A percentile compares a stretch with the other conserved stretches of the same genome.
phyloP scores from a whole-genome alignment of 2,113 vertebrate species.

The Tyrannus savana region DNA sequence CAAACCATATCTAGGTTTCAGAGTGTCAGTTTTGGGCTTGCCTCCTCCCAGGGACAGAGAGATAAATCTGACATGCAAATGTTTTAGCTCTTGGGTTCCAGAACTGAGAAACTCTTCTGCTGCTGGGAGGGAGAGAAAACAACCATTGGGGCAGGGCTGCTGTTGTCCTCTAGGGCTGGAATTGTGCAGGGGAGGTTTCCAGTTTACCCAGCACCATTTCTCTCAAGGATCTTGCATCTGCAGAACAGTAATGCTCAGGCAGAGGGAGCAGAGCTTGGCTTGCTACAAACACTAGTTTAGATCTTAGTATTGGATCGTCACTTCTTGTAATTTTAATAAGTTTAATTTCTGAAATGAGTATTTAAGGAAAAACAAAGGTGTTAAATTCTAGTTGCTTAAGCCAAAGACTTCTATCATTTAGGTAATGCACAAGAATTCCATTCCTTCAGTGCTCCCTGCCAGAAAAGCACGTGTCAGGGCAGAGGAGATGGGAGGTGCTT shows the following conservation, averaged over 20 bases:
- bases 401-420: neutral
- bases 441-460: neutral
- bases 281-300: neutral
- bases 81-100: neutral
- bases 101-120: neutral
- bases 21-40: conserved; percentile 34
- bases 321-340: neutral
- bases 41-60: conserved; percentile 6
- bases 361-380: neutral
- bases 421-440: neutral
- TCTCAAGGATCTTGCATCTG: neutral
- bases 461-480: neutral
- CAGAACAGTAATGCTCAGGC: neutral
- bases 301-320: neutral
- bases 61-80: conserved; percentile 49
- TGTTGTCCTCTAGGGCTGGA: neutral
- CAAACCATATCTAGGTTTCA: conserved; percentile 41
- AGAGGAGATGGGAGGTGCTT: neutral
- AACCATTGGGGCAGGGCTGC: neutral
- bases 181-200: neutral
- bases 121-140: neutral
- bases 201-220: neutral
- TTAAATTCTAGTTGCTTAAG: neutral
- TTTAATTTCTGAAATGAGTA: neutral
- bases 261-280: neutral